Conservation (phyloP, 2,113 vertebrate genomes). For the Falco punctatus region DNA sequence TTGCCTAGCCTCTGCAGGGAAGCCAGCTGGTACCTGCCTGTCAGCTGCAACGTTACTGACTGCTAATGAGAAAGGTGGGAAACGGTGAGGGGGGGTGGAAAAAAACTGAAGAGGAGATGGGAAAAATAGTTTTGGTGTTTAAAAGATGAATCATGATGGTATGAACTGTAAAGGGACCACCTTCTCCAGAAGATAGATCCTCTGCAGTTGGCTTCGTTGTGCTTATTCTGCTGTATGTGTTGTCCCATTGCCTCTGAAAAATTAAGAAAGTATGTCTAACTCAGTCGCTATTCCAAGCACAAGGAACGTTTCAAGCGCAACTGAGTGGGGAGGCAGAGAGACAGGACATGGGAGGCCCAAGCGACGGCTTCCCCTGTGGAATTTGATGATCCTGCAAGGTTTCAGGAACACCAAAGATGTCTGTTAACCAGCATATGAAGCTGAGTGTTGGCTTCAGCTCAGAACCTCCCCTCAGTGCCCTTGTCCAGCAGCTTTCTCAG, state of each 20-base stretch:
- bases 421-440: not conserved
- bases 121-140: not conserved
- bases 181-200: not conserved
- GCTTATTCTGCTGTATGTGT: rapidly evolving
- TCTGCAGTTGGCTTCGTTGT: not conserved
- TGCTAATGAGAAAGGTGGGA: not conserved
- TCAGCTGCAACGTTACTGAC: not conserved
- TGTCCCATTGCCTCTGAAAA: not conserved
- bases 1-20: rapidly evolving
- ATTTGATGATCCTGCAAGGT: not conserved
- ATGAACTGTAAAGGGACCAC: not conserved
- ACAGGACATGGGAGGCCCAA: not conserved
- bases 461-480: not conserved
- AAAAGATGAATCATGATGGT: not conserved
- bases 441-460: not conserved
- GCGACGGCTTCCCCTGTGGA: not conserved
- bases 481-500: not conserved
- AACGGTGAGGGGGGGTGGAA: not conserved
- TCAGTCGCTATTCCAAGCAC: not conserved
- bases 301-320: not conserved
- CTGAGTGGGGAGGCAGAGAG: not conserved
- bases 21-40: not conserved
- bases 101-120: not conserved
- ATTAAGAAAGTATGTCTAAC: not conserved
- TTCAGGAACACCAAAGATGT: not conserved